These are phyloP conservation scores for Pseudomyrmex sp. DNA, from an alignment of 1,140 invertebrate species.

Conservation along the genomic window DNA sequence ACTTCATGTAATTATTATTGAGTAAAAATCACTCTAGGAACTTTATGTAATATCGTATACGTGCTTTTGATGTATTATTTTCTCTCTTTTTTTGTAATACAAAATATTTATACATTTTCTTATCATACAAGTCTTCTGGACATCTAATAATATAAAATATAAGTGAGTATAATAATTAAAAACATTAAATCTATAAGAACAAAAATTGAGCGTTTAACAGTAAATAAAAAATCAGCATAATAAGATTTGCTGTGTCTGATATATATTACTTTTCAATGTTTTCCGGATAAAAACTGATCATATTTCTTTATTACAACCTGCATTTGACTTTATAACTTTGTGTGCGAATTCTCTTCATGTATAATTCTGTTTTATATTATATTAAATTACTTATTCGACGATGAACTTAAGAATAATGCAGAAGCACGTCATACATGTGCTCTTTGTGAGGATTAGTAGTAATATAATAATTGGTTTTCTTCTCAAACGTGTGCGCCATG, in stretches of 20 bases:
- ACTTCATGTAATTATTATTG: conserved; percentile 1
- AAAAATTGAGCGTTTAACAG: no score
- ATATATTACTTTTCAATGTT: no score
- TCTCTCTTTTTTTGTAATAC: not conserved
- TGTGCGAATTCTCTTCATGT: not conserved
- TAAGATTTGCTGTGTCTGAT: no score
- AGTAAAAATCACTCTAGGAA: not conserved
- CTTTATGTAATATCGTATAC: not conserved
- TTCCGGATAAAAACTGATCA: no score
- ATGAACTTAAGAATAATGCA: conserved; percentile 8
- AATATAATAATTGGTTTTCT: not conserved
- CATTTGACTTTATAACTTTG: conserved; percentile 9
- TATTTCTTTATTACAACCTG: not conserved
- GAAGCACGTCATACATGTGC: conserved; percentile 41
- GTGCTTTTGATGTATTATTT: not conserved
- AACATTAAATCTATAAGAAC: not conserved
- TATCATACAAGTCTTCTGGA: no score
- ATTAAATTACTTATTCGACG: not conserved
- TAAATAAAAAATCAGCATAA: no score
- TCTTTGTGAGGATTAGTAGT: not conserved
- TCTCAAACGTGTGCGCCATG: conserved; percentile 16
- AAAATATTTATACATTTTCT: not conserved
- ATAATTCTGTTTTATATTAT: not conserved
- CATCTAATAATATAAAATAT: no score
- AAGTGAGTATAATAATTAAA: not conserved